Base-by-base conservation (phyloP, 2,113 vertebrate genomes). In the Oxygymnocypris stewartii region DNA sequence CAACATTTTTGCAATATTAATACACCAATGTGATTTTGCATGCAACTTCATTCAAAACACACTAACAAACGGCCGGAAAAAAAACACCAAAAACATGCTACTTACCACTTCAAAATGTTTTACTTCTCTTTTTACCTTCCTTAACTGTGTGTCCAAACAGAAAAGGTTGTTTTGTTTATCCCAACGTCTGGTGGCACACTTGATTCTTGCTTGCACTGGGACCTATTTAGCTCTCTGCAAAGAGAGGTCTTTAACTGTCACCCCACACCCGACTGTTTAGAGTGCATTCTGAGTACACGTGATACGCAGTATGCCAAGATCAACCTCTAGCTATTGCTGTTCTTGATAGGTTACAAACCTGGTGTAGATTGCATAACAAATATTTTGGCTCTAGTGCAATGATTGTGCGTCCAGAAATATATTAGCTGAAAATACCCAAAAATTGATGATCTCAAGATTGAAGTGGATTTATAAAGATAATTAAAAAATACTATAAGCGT, bases 311-410 rank as follows among this genome's bases (percentile, higher is more conserved):
- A 75, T 23, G 31, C 67, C 25, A 69, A 73, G 44, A 42, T 71
- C 47, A 88, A 14, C 79, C 86, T 59, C 84, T 63, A 79, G 84
- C 75, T 80, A 71, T 40, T 28, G 63, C 84, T 84, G 84, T 82
- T 80, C 87, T 51, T 61, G 25, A 79, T 47, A 63, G 69, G 57
- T 42, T 37, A 47, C 44, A 87, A 86, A 49, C 65, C 14, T 78
- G 25, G 47, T 31, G 76, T 61, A 74, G 63, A 85, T 31, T 13
- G 11, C 18, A 14, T 42, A 83, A 78, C 44, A 25, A 75, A 37
- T 49, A 16, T 28, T 4, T 31, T 69, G 23, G 63, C 25, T 77
- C 16, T 59, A 9, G 2, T 67, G 12, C 49, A 10, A 16, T 16
- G 28, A 69, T 14, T 35, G 44, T 35, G 11, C 40, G 51, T 40